Evolutionary conservation across 2,888 invertebrate genomes (phyloP), one percentile per base, ranked within the genome.

Genomic region (Eurois occulta): DNA sequence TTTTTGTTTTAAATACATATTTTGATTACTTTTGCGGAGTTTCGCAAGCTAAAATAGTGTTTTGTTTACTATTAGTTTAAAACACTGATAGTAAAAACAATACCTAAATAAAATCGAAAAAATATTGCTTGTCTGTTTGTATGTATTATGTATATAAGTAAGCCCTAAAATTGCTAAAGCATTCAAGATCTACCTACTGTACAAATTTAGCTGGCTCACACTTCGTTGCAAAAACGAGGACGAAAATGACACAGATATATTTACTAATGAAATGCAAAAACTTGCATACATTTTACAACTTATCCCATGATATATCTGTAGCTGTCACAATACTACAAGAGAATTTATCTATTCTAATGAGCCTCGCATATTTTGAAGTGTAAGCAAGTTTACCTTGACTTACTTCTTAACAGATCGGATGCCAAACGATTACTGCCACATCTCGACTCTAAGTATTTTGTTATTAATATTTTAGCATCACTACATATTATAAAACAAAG

Each of bases 401-500:
- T 55, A 67, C 28, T 75, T 77, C 68, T 41, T 46, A 52, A 13
- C 38, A 69, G 64, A 82, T 73, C 43, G 32, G 86, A 82, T 77
- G 85, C 70, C 83, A 67, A 79, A 0, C 32, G 70, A 73, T 73
- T 71, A 70, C 41, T 21, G 38, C 32, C 48, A 80, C 65, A 71
- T 68, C 60, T 62, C 21, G 35, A 72, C 65, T 38, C 24, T 35
- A 35, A 32, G 8, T 67, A 68, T 72, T 79, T 74, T 67, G 52
- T 70, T 84, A 78, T 66, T 77, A 72, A 84, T 81, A 84, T 62
- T 76, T 87, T 85, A 55, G 72, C 85, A 87, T n/a, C n/a, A n/a
- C n/a, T n/a, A n/a, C n/a, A n/a, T n/a, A n/a, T n/a, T n/a, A n/a
- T n/a, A n/a, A n/a, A n/a, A n/a, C n/a, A n/a, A n/a, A n/a, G n/a